Conservation (phyloP, 2,797 vertebrate species). For the Trachurus trachurus region DNA sequence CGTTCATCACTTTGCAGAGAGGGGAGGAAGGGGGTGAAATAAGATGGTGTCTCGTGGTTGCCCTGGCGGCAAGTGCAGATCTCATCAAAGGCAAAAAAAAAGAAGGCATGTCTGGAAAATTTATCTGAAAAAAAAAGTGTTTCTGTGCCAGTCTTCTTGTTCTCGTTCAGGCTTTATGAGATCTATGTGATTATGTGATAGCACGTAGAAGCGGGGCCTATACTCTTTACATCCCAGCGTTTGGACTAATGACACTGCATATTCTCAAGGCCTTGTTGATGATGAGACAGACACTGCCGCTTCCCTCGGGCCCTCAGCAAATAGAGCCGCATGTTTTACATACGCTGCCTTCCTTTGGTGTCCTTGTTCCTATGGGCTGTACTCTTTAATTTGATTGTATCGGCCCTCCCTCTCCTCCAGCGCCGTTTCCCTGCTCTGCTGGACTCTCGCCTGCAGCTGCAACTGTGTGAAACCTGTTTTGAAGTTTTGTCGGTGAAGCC, state of each 20-base stretch:
- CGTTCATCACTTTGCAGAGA: conserved; percentile 62
- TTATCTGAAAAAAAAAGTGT: conserved; percentile 3
- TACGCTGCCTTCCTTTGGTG: not conserved
- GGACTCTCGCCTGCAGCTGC: conserved; percentile 21
- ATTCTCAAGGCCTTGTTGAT: conserved; percentile 36
- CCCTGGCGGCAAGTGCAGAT: conserved; percentile 46
- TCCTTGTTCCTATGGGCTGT: conserved; percentile 12
- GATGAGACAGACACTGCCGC: conserved; percentile 24
- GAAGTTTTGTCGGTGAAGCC: conserved; percentile 28
- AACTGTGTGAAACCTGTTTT: conserved; percentile 10
- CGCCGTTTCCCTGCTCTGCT: conserved; percentile 17
- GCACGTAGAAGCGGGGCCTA: not conserved
- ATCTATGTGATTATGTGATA: too few species aligned
- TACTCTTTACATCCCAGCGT: conserved; percentile 19
- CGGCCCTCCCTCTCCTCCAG: not conserved
- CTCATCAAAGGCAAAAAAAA: conserved; percentile 37
- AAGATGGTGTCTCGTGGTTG: conserved; percentile 53
- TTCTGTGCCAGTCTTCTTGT: conserved; percentile 14
- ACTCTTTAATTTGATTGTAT: conserved; percentile 23
- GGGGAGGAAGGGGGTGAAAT: conserved; percentile 31
- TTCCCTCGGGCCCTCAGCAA: conserved; percentile 17
- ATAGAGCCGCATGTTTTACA: conserved; percentile 3
- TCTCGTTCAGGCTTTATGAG: not conserved
- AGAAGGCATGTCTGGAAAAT: conserved; percentile 14
- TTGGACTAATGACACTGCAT: conserved; percentile 44